Evolutionary conservation across 1,140 invertebrate species (phyloP).

Genomic region (Drosophila truncata): DNA sequence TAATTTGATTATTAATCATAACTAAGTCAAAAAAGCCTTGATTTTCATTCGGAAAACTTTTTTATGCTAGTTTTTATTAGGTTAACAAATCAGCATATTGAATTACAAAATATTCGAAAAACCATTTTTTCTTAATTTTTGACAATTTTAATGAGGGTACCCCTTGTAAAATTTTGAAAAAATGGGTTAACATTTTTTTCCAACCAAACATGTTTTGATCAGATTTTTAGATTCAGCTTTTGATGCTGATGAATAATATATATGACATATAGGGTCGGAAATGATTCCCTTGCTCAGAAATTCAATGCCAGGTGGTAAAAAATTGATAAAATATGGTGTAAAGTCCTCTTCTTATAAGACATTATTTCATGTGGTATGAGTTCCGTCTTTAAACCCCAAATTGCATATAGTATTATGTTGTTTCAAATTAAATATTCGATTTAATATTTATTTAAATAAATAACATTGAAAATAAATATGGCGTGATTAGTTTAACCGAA

Average conservation of each 20-base stretch:
- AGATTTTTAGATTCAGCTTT: not conserved
- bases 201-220: fast-evolving
- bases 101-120: not conserved
- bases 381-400: not conserved
- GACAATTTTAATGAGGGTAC: not conserved
- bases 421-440: not conserved
- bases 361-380: not conserved
- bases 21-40: not conserved
- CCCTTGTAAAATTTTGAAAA: not conserved
- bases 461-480: not conserved
- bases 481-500: conserved; percentile 46
- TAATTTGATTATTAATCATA: too few species aligned
- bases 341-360: too few species aligned
- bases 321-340: too few species aligned
- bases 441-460: not conserved
- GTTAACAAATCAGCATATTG: not conserved
- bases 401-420: not conserved
- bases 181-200: not conserved
- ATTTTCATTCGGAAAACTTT: not conserved
- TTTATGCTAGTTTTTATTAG: not conserved
- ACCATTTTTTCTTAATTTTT: not conserved
- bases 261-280: not conserved
- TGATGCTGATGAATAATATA: not conserved
- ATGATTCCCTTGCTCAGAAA: not conserved
- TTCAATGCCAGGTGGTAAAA: too few species aligned